phyloP scores from a whole-genome alignment of 1,140 invertebrate species.

The Antheraea pernyi region DNA sequence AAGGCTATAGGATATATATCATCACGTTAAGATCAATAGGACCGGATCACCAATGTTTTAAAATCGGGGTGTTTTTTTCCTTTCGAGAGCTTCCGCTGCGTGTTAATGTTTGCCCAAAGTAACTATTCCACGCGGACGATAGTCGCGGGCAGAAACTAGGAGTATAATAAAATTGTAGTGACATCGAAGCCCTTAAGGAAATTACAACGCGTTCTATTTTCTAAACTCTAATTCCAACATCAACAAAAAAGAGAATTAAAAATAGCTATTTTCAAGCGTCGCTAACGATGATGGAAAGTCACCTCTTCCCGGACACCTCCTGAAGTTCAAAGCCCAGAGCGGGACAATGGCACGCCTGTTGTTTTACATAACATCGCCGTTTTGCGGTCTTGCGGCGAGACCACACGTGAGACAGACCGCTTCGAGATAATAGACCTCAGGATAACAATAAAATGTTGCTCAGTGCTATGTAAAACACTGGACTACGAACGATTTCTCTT shows the following conservation, averaged over 20 bases:
- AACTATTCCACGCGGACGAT: too few species aligned
- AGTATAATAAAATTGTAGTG: too few species aligned
- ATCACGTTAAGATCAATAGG: too few species aligned
- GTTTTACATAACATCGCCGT: not conserved
- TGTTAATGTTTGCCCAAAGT: too few species aligned
- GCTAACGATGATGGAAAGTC: not conserved
- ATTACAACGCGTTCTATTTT: too few species aligned
- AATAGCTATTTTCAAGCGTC: not conserved
- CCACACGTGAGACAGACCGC: not conserved
- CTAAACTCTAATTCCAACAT: too few species aligned
- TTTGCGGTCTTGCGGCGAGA: not conserved
- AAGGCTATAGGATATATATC: too few species aligned
- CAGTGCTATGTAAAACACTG: not conserved
- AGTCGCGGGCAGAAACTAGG: too few species aligned
- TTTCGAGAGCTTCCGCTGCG: too few species aligned
- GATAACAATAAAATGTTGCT: not conserved
- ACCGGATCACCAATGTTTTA: too few species aligned
- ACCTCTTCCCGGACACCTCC: not conserved
- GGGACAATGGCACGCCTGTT: not conserved
- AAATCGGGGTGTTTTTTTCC: too few species aligned
- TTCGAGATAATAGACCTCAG: not conserved
- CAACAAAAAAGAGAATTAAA: not conserved
- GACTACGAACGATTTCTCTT: not conserved
- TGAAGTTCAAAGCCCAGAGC: conserved; percentile 6
- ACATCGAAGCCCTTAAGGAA: too few species aligned